Evolutionary conservation across 2,888 invertebrate species (phyloP).

Genomic region (Acleris emargana): DNA sequence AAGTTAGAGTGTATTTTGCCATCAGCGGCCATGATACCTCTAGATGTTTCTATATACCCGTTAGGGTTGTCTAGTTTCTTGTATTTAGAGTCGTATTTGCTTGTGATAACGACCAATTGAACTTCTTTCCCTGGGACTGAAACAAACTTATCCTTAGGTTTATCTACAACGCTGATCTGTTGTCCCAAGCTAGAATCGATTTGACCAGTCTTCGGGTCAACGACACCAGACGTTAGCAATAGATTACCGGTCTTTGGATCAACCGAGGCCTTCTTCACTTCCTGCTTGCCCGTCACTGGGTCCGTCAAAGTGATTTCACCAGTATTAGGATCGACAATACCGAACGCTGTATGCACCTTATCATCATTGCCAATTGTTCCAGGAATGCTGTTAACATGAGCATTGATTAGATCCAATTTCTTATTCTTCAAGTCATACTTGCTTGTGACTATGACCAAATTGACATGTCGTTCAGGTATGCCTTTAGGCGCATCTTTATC

Average conservation of each 20-base stretch:
- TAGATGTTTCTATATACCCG: conserved; percentile 76
- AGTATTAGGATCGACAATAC: conserved; percentile 82
- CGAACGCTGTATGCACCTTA: conserved; percentile 84
- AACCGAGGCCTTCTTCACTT: conserved; percentile 84
- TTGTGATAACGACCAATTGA: conserved; percentile 80
- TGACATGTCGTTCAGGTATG: conserved; percentile 73
- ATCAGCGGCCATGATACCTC: conserved; percentile 66
- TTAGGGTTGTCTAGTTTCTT: conserved; percentile 82
- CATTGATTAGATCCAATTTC: conserved; percentile 79
- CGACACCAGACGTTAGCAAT: conserved; percentile 81
- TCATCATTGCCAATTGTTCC: conserved; percentile 73
- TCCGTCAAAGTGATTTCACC: conserved; percentile 84
- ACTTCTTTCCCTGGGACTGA: conserved; percentile 75
- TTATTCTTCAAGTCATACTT: conserved; percentile 84
- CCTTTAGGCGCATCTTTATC: conserved; percentile 75
- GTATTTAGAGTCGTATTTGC: conserved; percentile 82
- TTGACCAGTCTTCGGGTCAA: conserved; percentile 83
- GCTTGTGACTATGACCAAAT: conserved; percentile 82
- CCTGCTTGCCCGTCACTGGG: conserved; percentile 85
- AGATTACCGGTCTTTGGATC: conserved; percentile 86
- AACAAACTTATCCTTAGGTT: conserved; percentile 70
- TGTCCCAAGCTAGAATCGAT: conserved; percentile 83
- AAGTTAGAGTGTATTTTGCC: conserved; percentile 81
- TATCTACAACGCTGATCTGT: conserved; percentile 74
- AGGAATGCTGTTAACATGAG: conserved; percentile 69